A percentile compares a stretch with the other conserved stretches of the same genome.
Conservation (phyloP, 1,140 invertebrate genomes). For the Drosophila watanabei region DNA sequence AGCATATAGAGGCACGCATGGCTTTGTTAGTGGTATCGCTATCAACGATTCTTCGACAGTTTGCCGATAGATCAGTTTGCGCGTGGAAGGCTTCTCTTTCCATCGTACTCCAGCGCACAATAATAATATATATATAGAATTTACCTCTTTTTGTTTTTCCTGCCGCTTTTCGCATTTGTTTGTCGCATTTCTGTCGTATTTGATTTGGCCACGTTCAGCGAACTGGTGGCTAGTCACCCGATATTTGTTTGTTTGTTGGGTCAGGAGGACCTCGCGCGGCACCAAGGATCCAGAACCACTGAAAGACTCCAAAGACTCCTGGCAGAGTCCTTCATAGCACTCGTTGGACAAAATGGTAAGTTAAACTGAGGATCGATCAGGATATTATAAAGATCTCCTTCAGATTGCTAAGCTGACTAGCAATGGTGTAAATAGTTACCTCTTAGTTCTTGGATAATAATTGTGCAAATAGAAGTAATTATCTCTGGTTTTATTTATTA, state of each 20-base stretch:
- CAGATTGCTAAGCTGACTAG: neutral
- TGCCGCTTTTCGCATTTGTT: neutral
- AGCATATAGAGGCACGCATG: constrained; percentile 5
- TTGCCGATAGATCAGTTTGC: constrained; percentile 82
- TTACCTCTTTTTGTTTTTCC: neutral
- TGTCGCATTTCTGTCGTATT: neutral
- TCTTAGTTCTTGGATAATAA: neutral
- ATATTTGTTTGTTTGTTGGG: constrained; percentile 11
- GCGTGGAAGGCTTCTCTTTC: constrained; percentile 76
- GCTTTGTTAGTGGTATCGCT: constrained; percentile 66
- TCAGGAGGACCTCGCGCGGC: constrained; percentile 28
- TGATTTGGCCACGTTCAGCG: constrained; percentile 12
- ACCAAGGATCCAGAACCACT: no score
- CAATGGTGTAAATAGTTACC: neutral
- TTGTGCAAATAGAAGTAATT: neutral
- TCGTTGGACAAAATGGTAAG: constrained; percentile 55
- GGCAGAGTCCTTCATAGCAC: neutral
- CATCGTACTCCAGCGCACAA: constrained; percentile 24
- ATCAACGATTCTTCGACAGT: constrained; percentile 82
- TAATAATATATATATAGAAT: constrained; percentile 3
- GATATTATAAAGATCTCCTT: neutral
- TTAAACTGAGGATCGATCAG: neutral
- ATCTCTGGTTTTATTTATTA: no score
- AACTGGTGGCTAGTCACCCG: constrained; percentile 3
- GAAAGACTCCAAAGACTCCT: neutral